phyloP scores from a whole-genome alignment of 2,113 vertebrate species.

The Varanus komodoensis region DNA sequence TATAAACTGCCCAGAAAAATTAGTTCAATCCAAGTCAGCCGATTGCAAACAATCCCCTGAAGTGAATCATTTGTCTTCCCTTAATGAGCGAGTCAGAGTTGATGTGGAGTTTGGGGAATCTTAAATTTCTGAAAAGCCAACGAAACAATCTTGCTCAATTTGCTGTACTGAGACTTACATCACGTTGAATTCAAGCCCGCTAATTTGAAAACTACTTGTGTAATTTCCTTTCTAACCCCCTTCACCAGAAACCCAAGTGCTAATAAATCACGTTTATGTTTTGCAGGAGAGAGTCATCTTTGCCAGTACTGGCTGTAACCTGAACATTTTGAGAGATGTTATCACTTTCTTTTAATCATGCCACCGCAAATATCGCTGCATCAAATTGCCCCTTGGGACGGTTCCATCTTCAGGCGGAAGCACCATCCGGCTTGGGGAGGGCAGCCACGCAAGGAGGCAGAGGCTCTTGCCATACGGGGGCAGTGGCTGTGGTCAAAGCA shows the following conservation, averaged over 20 bases:
- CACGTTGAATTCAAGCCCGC: conserved; percentile 50
- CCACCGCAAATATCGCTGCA: conserved; percentile 46
- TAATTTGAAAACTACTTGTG: conserved; percentile 69
- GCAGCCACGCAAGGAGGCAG: not conserved
- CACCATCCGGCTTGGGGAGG: too few relatives aligned
- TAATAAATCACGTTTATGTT: conserved; percentile 64
- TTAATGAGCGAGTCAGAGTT: conserved; percentile 66
- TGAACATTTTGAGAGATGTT: conserved; percentile 54
- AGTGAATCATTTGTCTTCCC: conserved; percentile 71
- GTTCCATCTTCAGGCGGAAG: not conserved
- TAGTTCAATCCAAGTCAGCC: conserved; percentile 47
- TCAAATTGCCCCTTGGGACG: conserved; percentile 32
- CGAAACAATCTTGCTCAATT: conserved; percentile 52
- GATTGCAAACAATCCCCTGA: conserved; percentile 62
- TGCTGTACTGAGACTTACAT: not conserved
- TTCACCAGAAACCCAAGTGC: conserved; percentile 56
- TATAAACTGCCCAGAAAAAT: conserved; percentile 42
- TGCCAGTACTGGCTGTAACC: conserved; percentile 36
- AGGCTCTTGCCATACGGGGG: not conserved
- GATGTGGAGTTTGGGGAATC: conserved; percentile 71
- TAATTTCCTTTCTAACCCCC: conserved; percentile 21
- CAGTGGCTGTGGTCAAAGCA: not conserved
- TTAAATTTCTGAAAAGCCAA: conserved; percentile 64
- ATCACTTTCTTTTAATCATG: conserved; percentile 47
- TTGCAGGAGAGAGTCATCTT: conserved; percentile 53